Conservation (phyloP, 2,888 invertebrate genomes). For the Caenorhabditis sp. region DNA sequence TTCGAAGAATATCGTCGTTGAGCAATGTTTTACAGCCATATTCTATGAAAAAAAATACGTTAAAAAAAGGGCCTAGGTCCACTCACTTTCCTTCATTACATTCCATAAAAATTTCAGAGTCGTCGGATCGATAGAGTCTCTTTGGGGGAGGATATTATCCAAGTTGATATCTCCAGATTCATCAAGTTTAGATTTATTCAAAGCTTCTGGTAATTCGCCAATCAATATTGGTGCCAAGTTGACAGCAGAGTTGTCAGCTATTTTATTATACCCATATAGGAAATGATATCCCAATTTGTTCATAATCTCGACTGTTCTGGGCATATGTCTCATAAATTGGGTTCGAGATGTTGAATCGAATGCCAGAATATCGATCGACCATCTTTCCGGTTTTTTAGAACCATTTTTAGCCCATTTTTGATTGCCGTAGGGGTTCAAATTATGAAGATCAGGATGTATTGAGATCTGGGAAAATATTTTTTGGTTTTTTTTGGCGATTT, state of each 20-base stretch:
- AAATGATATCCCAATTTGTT: slow-evolving; percentile 79
- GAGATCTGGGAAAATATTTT: slow-evolving; percentile 13
- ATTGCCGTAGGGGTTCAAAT: slow-evolving; percentile 24
- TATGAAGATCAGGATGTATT: slow-evolving; percentile 17
- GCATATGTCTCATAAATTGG: slow-evolving; percentile 64
- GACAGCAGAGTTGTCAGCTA: slow-evolving; percentile 89
- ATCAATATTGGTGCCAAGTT: slow-evolving; percentile 84
- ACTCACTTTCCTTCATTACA: slow-evolving; percentile 55
- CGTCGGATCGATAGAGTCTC: slow-evolving; percentile 49
- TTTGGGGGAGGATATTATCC: slow-evolving; percentile 45
- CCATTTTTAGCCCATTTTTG: slow-evolving; percentile 1
- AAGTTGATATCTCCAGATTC: slow-evolving; percentile 46
- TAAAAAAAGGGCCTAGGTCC: too few relatives aligned
- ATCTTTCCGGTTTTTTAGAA: slow-evolving; percentile 11
- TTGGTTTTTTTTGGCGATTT: not conserved
- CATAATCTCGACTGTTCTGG: slow-evolving; percentile 76
- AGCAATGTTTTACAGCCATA: slow-evolving; percentile 57
- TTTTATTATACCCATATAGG: slow-evolving; percentile 86
- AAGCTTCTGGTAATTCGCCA: slow-evolving; percentile 74
- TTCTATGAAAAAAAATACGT: slow-evolving; percentile 16
- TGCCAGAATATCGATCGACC: slow-evolving; percentile 48
- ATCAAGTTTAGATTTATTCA: slow-evolving; percentile 37
- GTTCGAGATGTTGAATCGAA: slow-evolving; percentile 56
- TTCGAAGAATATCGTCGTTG: slow-evolving; percentile 60
- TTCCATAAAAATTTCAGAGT: slow-evolving; percentile 61